Conservation (phyloP, 2,888 invertebrate genomes). For the Cybosia mesomella region DNA sequence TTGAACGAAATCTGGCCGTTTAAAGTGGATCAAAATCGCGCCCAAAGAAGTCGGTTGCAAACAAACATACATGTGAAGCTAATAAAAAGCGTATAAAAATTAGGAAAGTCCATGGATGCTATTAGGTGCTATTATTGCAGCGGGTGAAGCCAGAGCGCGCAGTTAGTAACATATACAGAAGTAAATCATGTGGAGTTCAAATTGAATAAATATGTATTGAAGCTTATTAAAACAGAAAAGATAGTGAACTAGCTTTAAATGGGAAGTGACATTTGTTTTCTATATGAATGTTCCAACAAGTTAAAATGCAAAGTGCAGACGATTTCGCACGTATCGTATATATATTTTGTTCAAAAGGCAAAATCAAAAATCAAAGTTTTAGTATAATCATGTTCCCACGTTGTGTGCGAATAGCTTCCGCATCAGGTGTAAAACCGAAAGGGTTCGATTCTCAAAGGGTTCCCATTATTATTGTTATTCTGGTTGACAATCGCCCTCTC, state of each 20-base stretch:
- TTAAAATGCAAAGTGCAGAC: slow-evolving; percentile 18
- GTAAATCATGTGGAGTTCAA: not conserved
- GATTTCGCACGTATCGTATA: slow-evolving; percentile 36
- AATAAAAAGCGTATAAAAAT: too few relatives aligned
- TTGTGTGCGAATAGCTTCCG: slow-evolving; percentile 83
- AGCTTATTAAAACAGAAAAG: not conserved
- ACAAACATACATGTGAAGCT: too few relatives aligned
- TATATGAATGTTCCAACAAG: not conserved
- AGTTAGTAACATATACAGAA: too few relatives aligned
- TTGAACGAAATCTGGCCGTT: too few relatives aligned
- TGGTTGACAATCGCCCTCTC: slow-evolving; percentile 82
- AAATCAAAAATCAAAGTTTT: slow-evolving; percentile 40
- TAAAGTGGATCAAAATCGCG: too few relatives aligned
- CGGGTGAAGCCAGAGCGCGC: too few relatives aligned
- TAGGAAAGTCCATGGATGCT: too few relatives aligned
- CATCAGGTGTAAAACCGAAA: slow-evolving; percentile 82
- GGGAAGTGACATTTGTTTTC: slow-evolving; percentile 14
- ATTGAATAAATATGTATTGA: not conserved
- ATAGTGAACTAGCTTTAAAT: not conserved
- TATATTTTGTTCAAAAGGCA: slow-evolving; percentile 40
- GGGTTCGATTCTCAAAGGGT: slow-evolving; percentile 80
- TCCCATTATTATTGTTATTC: slow-evolving; percentile 82
- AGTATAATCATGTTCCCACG: slow-evolving; percentile 75
- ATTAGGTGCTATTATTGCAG: too few relatives aligned
- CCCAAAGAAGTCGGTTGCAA: too few relatives aligned